These are phyloP conservation scores for Falco cherrug DNA, from an alignment of 2,797 vertebrate genomes.

Conservation along the genomic window DNA sequence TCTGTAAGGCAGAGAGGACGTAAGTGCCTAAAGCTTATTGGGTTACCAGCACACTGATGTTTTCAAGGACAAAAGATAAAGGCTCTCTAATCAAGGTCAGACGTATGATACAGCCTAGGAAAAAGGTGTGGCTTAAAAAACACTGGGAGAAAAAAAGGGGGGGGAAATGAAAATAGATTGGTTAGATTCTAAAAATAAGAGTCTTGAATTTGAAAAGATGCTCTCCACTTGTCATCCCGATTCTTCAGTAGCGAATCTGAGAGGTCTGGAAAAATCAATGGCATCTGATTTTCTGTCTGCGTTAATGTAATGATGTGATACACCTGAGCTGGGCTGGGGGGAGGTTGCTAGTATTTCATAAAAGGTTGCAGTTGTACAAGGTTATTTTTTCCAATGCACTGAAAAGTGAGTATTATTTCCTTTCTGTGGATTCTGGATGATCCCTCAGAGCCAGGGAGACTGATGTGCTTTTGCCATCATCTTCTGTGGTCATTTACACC, in stretches of 20 bases:
- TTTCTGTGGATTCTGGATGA: neutral
- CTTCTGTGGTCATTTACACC: neutral
- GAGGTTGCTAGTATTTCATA: neutral
- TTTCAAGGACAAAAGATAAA: neutral
- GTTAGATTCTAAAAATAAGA: neutral
- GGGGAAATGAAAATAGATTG: neutral
- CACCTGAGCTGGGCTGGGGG: neutral
- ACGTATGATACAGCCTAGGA: neutral
- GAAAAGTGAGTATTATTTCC: neutral
- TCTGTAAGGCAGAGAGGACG: neutral
- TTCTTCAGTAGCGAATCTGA: neutral
- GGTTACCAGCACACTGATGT: neutral
- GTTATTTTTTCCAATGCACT: neutral
- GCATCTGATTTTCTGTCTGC: neutral
- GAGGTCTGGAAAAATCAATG: constrained; percentile 1
- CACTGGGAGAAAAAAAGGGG: neutral
- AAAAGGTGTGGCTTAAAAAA: neutral
- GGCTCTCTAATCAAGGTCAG: neutral
- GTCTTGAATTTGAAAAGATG: neutral
- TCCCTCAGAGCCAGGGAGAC: neutral
- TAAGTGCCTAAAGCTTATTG: neutral
- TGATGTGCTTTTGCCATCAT: neutral
- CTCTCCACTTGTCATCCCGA: neutral
- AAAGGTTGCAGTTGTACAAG: neutral
- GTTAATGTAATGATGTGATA: neutral